Base-by-base conservation (phyloP, 2,888 invertebrate species). In the Dolichomitus sp. region DNA sequence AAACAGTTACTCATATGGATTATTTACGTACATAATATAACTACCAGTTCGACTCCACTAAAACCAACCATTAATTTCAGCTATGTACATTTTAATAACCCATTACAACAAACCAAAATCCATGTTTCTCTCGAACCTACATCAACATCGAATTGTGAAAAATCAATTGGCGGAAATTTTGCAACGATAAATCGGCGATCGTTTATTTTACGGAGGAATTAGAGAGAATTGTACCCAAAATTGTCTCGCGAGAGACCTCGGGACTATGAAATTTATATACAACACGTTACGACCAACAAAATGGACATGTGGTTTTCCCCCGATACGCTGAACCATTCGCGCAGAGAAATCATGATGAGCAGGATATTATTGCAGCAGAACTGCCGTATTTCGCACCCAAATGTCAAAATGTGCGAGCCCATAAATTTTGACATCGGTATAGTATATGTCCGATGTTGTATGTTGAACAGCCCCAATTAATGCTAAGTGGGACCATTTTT, bases 181-280 rank as follows among this genome's bases (percentile, higher is more conserved):
- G 45, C 17, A 19, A 40, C 72, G 59, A 72, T 52, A 59, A 77
- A 72, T 76, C 42, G 50, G 27, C 42, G 42, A 72, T 59, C 40
- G 12, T 70, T 81, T 66, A 27, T 45, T 72, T 61, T 57, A 66
- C 50, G 33, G 72, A 59, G 9, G 27, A 81, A 81, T 81, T 77
- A 72, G 59, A 30, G 75, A 72, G 72, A 76, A 76, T 54, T 72
- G 72, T 80, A 33, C n/a, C 6, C 65, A 12, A 45, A 72, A 65
- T 45, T n/a, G 40, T n/a, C 12, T 27, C 12, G 27, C 30, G 14
- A 12, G 52, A 40, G n/a, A 42, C n/a, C 48, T 61, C 9, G 50
- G 33, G 6, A 17, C 14, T n/a, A n/a, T 23, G 50, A 27, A 23
- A 45, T 45, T 45, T 11, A 27, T 37, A 14, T 17, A 11, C 1